Evolutionary conservation across 2,888 invertebrate genomes (phyloP), one percentile per base, ranked within the genome.

Genomic region (Caenorhabditis sulstoni): DNA sequence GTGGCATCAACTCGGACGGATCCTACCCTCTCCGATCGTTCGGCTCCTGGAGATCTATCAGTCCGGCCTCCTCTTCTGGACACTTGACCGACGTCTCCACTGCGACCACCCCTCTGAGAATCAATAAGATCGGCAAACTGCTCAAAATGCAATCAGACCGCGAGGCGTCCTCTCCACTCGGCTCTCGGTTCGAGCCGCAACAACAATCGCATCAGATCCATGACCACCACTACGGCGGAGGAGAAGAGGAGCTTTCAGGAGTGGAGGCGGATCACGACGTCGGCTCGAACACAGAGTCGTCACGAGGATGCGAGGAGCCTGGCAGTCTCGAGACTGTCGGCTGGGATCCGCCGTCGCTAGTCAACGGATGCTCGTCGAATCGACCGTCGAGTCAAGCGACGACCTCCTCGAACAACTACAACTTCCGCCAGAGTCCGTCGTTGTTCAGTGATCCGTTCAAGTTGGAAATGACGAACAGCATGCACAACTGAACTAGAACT

Each of bases 381-480:
- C 52, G 37, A 14, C 53, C 61, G 44, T 47, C 49, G 50, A 59
- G 62, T 22, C 49, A 50, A 8, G 47, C 45, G 37, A 61, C 12
- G 12, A 29, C 29, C 4, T 29, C 16, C 12, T 45, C 52, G n/a
- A 68, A 58, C 16, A 68, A 68, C 45, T 70, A 57, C 29, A 76
- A 75, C 20, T 84, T 82, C 53, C 81, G 87, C 16, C 85, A 88
- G 62, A 86, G 85, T 20, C 88, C 88, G 9, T 86, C 86, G 9
- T 71, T 88, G 4, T 88, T 88, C 62, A 86, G 85, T 50, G 88
- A 88, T 77, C 83, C 87, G 16, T 88, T 87, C 67, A 88, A 86
- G 78, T 55, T 88, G 57, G 88, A 88, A 68, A 84, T 85, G 79
- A 70, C 79, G 4, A 71, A 79, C 66, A 79, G 79, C 61, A 79